Percentiles rank a stretch among this genome's conserved stretches.
These are phyloP conservation scores for Phthorimaea operculella DNA, from an alignment of 1,140 invertebrate genomes.

Conservation along the genomic window DNA sequence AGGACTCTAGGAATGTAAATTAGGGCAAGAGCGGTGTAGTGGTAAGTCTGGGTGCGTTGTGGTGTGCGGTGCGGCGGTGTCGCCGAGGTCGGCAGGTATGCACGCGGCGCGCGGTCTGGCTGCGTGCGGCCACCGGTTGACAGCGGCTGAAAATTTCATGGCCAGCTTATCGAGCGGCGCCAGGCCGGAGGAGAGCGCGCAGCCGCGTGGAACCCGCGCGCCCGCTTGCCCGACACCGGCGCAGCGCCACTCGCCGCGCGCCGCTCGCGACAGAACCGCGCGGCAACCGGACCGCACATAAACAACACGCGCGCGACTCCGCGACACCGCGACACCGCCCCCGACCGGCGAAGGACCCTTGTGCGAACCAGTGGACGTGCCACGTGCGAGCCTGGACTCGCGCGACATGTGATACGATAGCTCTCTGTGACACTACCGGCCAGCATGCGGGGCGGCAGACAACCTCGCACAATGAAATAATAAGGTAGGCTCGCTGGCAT, in stretches of 20 bases:
- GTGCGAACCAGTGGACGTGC: slow-evolving; percentile 36
- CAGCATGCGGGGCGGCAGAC: slow-evolving; percentile 28
- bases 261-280: slow-evolving; percentile 12
- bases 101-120: slow-evolving; percentile 16
- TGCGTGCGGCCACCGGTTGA: slow-evolving; percentile 57
- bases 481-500: slow-evolving; percentile 36
- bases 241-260: slow-evolving; percentile 26
- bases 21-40: too few species aligned
- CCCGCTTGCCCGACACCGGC: slow-evolving; percentile 16
- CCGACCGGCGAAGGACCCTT: slow-evolving; percentile 21
- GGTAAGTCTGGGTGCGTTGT: neutral
- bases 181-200: slow-evolving; percentile 28
- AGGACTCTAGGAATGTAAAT: too few species aligned
- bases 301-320: slow-evolving; percentile 45
- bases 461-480: slow-evolving; percentile 58
- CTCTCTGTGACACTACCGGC: slow-evolving; percentile 29
- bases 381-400: slow-evolving; percentile 24
- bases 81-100: slow-evolving; percentile 13
- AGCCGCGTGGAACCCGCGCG: slow-evolving; percentile 39
- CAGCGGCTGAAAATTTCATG: slow-evolving; percentile 65
- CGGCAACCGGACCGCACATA: slow-evolving; percentile 28
- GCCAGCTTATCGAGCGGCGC: slow-evolving; percentile 55
- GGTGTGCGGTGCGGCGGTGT: neutral
- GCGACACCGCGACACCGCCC: slow-evolving; percentile 20
- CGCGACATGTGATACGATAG: slow-evolving; percentile 47